Conservation (phyloP, 64 coral and sea anemone species). For the Actinia equina region DNA sequence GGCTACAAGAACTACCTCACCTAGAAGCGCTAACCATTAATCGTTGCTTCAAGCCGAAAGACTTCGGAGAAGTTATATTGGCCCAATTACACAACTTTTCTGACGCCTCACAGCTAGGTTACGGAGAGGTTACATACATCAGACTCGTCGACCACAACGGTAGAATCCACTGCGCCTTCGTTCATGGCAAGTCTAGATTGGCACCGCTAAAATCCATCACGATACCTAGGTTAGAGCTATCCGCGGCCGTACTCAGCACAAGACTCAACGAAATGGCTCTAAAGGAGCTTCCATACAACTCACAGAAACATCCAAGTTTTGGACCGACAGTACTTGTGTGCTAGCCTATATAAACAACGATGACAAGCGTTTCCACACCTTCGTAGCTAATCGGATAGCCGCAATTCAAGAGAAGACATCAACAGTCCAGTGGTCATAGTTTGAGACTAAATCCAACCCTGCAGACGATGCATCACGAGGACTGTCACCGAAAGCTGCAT, state of each 20-base stretch:
- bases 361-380: slow-evolving; percentile 11
- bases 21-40: neutral
- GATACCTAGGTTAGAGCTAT: slow-evolving; percentile 19
- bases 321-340: slow-evolving; percentile 29
- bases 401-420: neutral
- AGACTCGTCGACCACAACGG: neutral
- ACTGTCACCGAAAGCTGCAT: neutral
- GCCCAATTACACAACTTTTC: slow-evolving; percentile 19
- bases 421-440: slow-evolving; percentile 14
- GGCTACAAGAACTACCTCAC: neutral
- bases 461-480: slow-evolving; percentile 44
- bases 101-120: neutral
- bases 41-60: neutral
- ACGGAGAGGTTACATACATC: slow-evolving; percentile 10
- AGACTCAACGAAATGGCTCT: slow-evolving; percentile 25
- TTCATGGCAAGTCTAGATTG: slow-evolving; percentile 22
- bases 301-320: neutral
- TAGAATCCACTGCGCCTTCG: neutral
- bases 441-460: slow-evolving; percentile 20
- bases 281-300: neutral
- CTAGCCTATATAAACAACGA: neutral
- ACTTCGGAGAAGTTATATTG: neutral
- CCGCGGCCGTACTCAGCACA: slow-evolving; percentile 23
- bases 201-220: slow-evolving; percentile 23
- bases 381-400: slow-evolving; percentile 8